phyloP scores from a whole-genome alignment of 2,797 vertebrate species.

The Poecilia velifera region DNA sequence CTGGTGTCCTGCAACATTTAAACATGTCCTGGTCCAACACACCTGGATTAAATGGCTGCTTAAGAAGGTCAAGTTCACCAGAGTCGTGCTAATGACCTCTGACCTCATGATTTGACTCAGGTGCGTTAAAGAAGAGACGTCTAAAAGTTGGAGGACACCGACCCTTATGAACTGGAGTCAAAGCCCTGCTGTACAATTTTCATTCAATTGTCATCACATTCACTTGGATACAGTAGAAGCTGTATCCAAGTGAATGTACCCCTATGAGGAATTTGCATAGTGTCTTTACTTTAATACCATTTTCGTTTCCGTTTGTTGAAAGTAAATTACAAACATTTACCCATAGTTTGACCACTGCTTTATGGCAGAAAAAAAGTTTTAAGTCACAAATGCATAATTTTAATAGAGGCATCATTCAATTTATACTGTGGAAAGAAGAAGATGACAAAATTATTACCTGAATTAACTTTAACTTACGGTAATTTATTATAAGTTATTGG shows the following conservation, averaged over 20 bases:
- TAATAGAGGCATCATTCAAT: background rate
- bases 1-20: no score
- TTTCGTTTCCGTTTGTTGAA: background rate
- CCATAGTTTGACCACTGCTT: no score
- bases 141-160: background rate
- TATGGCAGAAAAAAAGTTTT: background rate
- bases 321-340: background rate
- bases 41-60: no score
- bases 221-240: background rate
- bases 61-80: no score
- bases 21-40: no score
- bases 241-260: no score
- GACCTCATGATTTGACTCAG: background rate
- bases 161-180: background rate
- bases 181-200: background rate
- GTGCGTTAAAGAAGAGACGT: background rate
- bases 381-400: background rate
- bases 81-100: background rate
- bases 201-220: background rate
- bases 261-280: no score
- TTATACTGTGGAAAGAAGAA: no score
- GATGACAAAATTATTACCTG: no score
- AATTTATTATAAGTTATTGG: no score
- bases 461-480: no score
- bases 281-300: background rate